Conservation (phyloP, 2,888 invertebrate genomes). For the Pandemis cinnamomeana region DNA sequence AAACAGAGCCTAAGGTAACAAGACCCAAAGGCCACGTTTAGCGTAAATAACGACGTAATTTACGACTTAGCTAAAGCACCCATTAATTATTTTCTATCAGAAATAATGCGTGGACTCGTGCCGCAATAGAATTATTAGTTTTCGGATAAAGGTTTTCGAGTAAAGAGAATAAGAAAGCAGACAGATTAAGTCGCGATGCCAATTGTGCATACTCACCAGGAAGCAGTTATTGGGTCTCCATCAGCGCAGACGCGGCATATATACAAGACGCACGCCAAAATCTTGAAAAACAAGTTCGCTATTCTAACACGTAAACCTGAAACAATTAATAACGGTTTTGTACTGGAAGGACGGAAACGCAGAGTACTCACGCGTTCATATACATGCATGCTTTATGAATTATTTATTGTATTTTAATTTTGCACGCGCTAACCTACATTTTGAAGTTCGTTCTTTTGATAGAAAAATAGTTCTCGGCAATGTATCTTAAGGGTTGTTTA, state of each 20-base stretch:
- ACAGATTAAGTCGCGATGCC: neutral
- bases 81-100: no score
- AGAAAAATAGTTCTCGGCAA: neutral
- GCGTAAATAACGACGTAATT: no score
- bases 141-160: no score
- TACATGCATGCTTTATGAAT: neutral
- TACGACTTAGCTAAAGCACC: no score
- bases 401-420: slow-evolving; percentile 16
- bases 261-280: slow-evolving; percentile 98
- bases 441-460: neutral
- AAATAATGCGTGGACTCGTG: no score
- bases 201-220: slow-evolving; percentile 88
- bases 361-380: neutral
- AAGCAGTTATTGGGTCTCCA: slow-evolving; percentile 93
- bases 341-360: neutral
- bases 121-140: no score
- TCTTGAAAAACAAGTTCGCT: slow-evolving; percentile 98
- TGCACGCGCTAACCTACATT: slow-evolving; percentile 16
- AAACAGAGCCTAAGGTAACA: no score
- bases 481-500: no score
- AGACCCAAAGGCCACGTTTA: no score
- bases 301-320: slow-evolving; percentile 98
- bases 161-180: no score
- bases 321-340: slow-evolving; percentile 62
- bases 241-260: slow-evolving; percentile 96